Conservation (phyloP, 2,797 vertebrate species). For the Danio albolineatus region DNA sequence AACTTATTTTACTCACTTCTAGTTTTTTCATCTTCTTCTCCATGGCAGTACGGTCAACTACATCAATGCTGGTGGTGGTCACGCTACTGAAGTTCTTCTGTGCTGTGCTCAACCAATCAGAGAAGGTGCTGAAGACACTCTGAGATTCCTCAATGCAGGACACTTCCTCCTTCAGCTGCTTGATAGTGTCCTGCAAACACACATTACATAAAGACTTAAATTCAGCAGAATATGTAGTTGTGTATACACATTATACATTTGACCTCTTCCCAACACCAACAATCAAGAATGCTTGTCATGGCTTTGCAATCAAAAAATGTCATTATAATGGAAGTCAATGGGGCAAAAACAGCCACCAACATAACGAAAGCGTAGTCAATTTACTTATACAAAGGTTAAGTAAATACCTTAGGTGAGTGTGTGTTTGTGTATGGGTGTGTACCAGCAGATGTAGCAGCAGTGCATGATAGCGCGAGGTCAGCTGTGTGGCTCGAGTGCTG, state of each 20-base stretch:
- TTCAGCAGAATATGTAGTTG: neutral
- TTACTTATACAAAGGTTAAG: too few species aligned
- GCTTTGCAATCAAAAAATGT: too few species aligned
- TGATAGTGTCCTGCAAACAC: conserved; percentile 86
- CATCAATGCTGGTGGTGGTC: conserved; percentile 79
- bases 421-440: conserved; percentile 49
- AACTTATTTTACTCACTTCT: conserved; percentile 81
- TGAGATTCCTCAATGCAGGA: conserved; percentile 90
- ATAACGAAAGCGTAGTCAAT: too few species aligned
- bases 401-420: too few species aligned
- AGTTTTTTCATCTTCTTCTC: conserved; percentile 90
- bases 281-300: too few species aligned
- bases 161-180: conserved; percentile 92
- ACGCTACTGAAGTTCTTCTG: conserved; percentile 85
- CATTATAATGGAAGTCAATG: too few species aligned
- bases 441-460: conserved; percentile 90
- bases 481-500: conserved; percentile 88
- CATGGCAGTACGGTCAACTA: conserved; percentile 85
- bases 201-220: neutral
- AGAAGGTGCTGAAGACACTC: conserved; percentile 84
- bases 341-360: too few species aligned
- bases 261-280: too few species aligned
- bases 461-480: conserved; percentile 91
- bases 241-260: too few species aligned
- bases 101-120: conserved; percentile 87